phyloP scores from a whole-genome alignment of 1,140 invertebrate species.

The Vanessa atalanta region DNA sequence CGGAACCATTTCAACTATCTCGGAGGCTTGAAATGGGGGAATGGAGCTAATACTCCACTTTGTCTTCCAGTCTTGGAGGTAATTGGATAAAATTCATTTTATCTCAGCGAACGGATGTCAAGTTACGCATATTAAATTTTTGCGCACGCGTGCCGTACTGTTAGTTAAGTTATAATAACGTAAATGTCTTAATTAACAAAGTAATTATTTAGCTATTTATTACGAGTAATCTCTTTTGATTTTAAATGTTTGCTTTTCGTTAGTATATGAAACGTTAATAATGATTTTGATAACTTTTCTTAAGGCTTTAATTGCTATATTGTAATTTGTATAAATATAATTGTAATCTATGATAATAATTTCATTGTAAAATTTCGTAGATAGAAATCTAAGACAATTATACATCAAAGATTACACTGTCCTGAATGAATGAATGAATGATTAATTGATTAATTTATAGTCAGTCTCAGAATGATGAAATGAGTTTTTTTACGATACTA shows the following conservation, averaged over 20 bases:
- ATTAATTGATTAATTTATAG: too few relatives aligned
- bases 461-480: too few relatives aligned
- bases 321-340: too few relatives aligned
- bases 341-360: too few relatives aligned
- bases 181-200: not conserved
- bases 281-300: not conserved
- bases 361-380: too few relatives aligned
- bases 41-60: slow-evolving; percentile 26
- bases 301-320: too few relatives aligned
- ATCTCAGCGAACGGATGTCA: slow-evolving; percentile 24
- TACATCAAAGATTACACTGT: too few relatives aligned
- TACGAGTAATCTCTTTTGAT: not conserved
- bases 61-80: slow-evolving; percentile 25
- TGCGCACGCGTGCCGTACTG: slow-evolving; percentile 15
- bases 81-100: slow-evolving; percentile 33
- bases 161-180: slow-evolving; percentile 3
- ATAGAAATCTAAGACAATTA: too few relatives aligned
- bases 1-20: not conserved
- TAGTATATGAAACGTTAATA: too few relatives aligned
- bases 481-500: too few relatives aligned
- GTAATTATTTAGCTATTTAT: not conserved
- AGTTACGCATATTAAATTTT: slow-evolving; percentile 27
- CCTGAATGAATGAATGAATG: too few relatives aligned
- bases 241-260: too few relatives aligned
- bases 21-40: not conserved